Evolutionary conservation across 2,888 invertebrate species (phyloP).

Genomic region (Glyphotaelius pellucidus): DNA sequence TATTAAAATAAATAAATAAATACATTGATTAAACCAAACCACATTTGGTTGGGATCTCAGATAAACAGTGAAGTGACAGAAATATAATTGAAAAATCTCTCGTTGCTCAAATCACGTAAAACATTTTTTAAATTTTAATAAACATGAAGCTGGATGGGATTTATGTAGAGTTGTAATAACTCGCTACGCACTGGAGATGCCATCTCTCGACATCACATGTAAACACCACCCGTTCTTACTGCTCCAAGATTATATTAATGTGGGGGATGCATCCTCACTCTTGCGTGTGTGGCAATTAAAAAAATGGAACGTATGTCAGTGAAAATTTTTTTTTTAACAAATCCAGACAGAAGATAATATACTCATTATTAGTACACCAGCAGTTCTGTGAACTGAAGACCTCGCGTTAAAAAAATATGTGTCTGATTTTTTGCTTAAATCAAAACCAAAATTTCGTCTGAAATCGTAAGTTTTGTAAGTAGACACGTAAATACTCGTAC

Average conservation of each 20-base stretch:
- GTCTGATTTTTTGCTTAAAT: too few relatives aligned
- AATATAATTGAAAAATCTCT: background rate
- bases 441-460: too few relatives aligned
- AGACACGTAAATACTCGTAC: too few relatives aligned
- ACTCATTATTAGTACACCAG: too few relatives aligned
- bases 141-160: slow-evolving; percentile 21
- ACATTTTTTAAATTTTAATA: slow-evolving; percentile 11
- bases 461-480: too few relatives aligned
- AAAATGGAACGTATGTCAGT: too few relatives aligned
- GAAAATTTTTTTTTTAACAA: too few relatives aligned
- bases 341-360: too few relatives aligned
- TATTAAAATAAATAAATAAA: background rate
- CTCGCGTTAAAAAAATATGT: too few relatives aligned
- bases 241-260: background rate
- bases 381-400: too few relatives aligned
- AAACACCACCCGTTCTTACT: slow-evolving; percentile 20
- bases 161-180: slow-evolving; percentile 33
- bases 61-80: background rate
- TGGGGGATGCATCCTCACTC: background rate
- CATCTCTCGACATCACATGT: slow-evolving; percentile 45
- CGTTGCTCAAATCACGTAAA: slow-evolving; percentile 31
- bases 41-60: background rate
- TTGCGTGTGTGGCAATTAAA: too few relatives aligned
- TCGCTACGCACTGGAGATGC: slow-evolving; percentile 42
- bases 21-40: background rate